Evolutionary conservation across 2,113 vertebrate genomes (phyloP), one percentile per base, ranked within the genome.

Genomic region (Pleuronectes platessa): DNA sequence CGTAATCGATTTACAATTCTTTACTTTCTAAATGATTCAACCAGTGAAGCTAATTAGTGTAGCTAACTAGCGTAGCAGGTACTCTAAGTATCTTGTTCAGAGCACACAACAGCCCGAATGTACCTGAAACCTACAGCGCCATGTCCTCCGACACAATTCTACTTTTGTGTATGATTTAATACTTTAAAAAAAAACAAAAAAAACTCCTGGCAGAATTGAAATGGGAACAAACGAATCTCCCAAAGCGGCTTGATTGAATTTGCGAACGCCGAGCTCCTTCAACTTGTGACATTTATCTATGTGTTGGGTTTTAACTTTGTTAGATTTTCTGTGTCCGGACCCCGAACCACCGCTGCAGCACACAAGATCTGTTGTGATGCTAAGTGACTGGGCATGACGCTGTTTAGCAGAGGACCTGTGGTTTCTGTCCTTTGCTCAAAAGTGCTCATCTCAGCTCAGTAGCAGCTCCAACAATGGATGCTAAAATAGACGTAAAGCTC

Each of bases 361-460:
- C 86, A 92, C 72, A 81, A 35, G 76, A 55, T 74, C 61, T 23
- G 58, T 83, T 92, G 87, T 91, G 55, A 64, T 75, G 79, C 58
- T 94, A 93, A 92, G 76, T 92, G 87, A 86, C 35, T 14, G 59
- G 8, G 88, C 88, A 71, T 95, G 93, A 93, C 83, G 80, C 56
- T 79, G 72, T 82, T 92, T 90, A 90, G 60, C 67, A 74, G 76
- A 65, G 20, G 27, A n/a, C 20, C 61, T 67, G 54, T 49, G 37
- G 78, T 70, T 66, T 84, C 76, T 18, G 37, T 65, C 81, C 11
- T 59, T 8, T 49, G 37, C 67, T 31, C 51, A 18, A 14, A 31
- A 47, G 15, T 42, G 15, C 60, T 45, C 17, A 20, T 54, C 23
- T 51, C 40, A 7, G 51, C 45, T 66, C 47, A 62, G 53, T 27